Evolutionary conservation across 1,140 invertebrate species (phyloP).

Genomic region (Drosophila varians): DNA sequence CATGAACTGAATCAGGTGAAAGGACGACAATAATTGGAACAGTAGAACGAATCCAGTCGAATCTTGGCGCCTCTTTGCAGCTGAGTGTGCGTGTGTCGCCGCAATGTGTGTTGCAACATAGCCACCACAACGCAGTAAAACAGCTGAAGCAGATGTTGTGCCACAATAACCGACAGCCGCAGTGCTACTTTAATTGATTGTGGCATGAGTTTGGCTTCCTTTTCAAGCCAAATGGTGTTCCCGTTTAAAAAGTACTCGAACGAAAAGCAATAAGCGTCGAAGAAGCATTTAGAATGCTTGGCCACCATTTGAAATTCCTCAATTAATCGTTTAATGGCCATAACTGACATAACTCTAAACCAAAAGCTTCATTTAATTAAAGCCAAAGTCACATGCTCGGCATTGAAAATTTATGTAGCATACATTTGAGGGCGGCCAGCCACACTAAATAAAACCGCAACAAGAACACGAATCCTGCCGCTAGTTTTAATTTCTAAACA

Average conservation of each 20-base stretch:
- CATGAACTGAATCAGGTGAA: conserved; percentile 40
- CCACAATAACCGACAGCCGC: conserved; percentile 43
- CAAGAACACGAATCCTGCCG: conserved; percentile 11
- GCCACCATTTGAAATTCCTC: neutral
- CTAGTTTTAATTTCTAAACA: conserved; percentile 50
- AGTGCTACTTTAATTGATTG: conserved; percentile 50
- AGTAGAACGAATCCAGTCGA: conserved; percentile 31
- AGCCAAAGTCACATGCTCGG: neutral
- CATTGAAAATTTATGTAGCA: conserved; percentile 30
- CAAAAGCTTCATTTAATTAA: conserved; percentile 29
- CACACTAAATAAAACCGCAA: conserved; percentile 15
- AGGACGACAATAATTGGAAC: conserved; percentile 65
- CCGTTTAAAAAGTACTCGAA: conserved; percentile 2
- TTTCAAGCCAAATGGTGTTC: conserved; percentile 7
- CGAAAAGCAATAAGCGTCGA: neutral
- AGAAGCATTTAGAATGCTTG: neutral
- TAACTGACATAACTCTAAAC: neutral
- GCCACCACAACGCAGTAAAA: conserved; percentile 1
- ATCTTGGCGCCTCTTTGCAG: conserved; percentile 17
- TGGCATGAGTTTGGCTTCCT: conserved; percentile 8
- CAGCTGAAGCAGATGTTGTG: conserved; percentile 26
- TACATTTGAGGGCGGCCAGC: conserved; percentile 45
- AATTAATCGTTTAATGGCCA: neutral
- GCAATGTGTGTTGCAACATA: conserved; percentile 17
- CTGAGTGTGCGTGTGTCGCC: conserved; percentile 14